Base-by-base conservation (phyloP, 2,113 vertebrate species). In the Platysteira castanea region DNA sequence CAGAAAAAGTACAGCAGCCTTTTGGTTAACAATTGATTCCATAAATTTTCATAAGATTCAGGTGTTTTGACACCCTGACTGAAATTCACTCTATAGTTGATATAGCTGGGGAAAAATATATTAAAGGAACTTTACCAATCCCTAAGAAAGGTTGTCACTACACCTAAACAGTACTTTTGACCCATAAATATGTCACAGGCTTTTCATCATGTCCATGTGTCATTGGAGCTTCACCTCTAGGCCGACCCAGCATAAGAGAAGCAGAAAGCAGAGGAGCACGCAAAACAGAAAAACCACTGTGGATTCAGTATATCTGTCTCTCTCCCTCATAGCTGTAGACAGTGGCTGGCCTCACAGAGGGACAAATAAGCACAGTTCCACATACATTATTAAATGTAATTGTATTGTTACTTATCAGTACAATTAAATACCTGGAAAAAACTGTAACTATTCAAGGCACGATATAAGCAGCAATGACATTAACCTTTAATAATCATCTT, bases 401-500 rank as follows among this genome's bases (percentile, higher is more conserved):
- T 93, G 86, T 64, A 93, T 80, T 97, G 81, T 96, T 97, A 95
- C 96, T 95, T 97, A 97, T 85, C 47, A 6, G 92, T 94, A 95
- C 96, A 97, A 95, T 97, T 97, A 98, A 97, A 97, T 63, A 88
- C n/a, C 68, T 74, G 41, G 78, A 91, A 96, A 93, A 93, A 92
- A 85, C 24, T 95, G 80, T 93, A 94, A 92, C 50, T 89, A 95
- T 97, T 98, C 91, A 93, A 96, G 91, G 93, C 92, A 93, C 12
- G 2, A 85, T 88, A 70, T 9, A 10, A 92, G 52, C 61, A 91
- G 74, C 70, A 95, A 89, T 13, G 28, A 64, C 90, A 97, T 96
- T 98, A 98, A 97, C 93, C 92, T 98, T 98, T 96, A 97, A 97
- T 98, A 97, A 97, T 85, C 46, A 82, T 79, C 89, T 95, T 94